Evolutionary conservation across 2,113 vertebrate species (phyloP), one percentile per base, ranked within the genome.

Genomic region (Pelusios castaneus): DNA sequence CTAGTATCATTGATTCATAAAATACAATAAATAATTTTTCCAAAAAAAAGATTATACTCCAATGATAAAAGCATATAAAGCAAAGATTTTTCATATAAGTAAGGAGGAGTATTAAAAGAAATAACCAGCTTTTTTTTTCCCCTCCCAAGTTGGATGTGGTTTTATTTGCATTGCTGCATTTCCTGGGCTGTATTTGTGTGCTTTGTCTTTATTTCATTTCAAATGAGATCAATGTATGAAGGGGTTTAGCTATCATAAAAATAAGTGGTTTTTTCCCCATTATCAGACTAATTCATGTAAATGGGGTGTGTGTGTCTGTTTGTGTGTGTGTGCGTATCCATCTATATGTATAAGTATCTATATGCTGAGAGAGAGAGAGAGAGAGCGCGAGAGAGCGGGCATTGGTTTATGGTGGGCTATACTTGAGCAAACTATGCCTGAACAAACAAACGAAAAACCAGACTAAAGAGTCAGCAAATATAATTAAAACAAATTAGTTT

Each of bases 141-240:
- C 58, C 19, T 10, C 3, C 54, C 12, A 67, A 90, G n/a, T 0
- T 0, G 83, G 83, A 4, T 34, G 2, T 13, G 24, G 1, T 77
- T 76, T 4, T 9, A 49, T 3, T 76, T 88, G 89, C 2, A 7
- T 80, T 21, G 83, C 17, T 84, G 5, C 31, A 81, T 24, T 60
- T 81, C 12, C 5, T 89, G 0, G 8, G 49, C 4, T 86, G 91
- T 52, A 58, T 29, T 82, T 90, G 22, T 19, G 1, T 49, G 41
- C 24, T 6, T 22, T 89, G 84, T 85, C 52, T 12, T 78, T 63
- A 52, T 78, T 67, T 4, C 6, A 45, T 56, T 78, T 88, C 29
- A 88, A 82, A 58, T 16, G 45, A 80, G 31, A 63, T 5, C 29
- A 80, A 1, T 70, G 3, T 13, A 54, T 81, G 14, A 88, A 73